A percentile compares a stretch with the other conserved stretches of the same genome.
phyloP scores from a whole-genome alignment of 2,888 invertebrate species.

The Schizaphis graminum region DNA sequence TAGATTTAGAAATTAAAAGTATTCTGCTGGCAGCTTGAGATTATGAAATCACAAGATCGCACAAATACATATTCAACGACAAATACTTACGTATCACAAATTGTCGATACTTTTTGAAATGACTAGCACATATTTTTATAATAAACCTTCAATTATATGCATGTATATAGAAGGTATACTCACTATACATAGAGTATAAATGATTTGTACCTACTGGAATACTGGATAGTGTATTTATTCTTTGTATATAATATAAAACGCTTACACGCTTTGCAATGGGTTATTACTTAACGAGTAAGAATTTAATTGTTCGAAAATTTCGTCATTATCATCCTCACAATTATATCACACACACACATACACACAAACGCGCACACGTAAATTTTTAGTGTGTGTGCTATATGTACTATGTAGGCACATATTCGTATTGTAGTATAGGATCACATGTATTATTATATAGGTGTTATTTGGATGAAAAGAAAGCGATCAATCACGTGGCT shows the following conservation, averaged over 20 bases:
- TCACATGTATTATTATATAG: neutral
- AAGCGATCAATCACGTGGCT: slow-evolving; percentile 61
- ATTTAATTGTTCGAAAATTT: slow-evolving; percentile 11
- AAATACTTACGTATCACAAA: neutral
- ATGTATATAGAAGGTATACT: neutral
- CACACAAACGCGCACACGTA: neutral
- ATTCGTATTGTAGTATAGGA: neutral
- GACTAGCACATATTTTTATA: neutral
- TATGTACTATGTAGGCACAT: neutral
- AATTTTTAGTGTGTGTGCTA: neutral
- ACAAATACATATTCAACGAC: neutral
- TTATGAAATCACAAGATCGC: neutral
- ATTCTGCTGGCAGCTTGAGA: neutral
- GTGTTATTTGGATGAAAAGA: slow-evolving; percentile 48
- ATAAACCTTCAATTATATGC: neutral
- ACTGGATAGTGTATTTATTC: neutral
- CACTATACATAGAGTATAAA: slow-evolving; percentile 6
- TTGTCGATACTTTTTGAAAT: neutral
- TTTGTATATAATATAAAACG: neutral
- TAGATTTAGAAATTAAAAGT: neutral
- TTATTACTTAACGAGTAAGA: slow-evolving; percentile 16
- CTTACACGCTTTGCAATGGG: neutral
- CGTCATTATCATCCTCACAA: slow-evolving; percentile 34
- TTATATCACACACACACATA: neutral
- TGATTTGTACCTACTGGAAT: neutral